Percentiles rank a stretch among this genome's conserved stretches.
Conservation (phyloP, 2,888 invertebrate species). For the Melipona beecheii region DNA sequence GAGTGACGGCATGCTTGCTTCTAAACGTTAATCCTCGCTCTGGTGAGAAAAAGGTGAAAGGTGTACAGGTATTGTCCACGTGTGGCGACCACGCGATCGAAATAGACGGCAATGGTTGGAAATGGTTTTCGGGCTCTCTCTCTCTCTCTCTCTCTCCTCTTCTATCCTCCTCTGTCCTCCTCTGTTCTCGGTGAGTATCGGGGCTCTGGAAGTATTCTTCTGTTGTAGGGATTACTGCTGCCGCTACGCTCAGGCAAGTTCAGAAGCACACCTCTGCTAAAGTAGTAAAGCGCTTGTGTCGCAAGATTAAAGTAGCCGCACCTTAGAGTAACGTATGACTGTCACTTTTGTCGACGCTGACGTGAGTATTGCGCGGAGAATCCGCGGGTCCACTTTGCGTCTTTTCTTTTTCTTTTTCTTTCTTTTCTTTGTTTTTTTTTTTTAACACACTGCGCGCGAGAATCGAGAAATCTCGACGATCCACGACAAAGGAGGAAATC, state of each 20-base stretch:
- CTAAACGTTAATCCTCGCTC: slow-evolving; percentile 7
- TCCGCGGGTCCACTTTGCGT: slow-evolving; percentile 45
- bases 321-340: slow-evolving; percentile 72
- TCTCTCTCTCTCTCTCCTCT: background rate
- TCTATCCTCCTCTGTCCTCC: slow-evolving; percentile 58
- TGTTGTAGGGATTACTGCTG: slow-evolving; percentile 84
- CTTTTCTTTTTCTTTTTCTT: no score
- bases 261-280: slow-evolving; percentile 76
- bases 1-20: slow-evolving; percentile 27
- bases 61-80: slow-evolving; percentile 35
- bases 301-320: slow-evolving; percentile 79
- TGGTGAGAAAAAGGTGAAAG: slow-evolving; percentile 8
- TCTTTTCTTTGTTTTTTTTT: no score
- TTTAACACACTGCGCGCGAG: background rate
- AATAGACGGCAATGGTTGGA: slow-evolving; percentile 41
- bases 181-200: slow-evolving; percentile 74
- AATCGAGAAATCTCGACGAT: background rate
- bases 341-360: slow-evolving; percentile 69
- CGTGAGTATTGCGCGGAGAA: slow-evolving; percentile 69
- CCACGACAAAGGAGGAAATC: background rate
- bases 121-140: slow-evolving; percentile 46
- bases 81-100: slow-evolving; percentile 22
- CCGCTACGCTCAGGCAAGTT: slow-evolving; percentile 84
- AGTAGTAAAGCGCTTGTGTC: slow-evolving; percentile 78
- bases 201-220: slow-evolving; percentile 82